These are phyloP conservation scores for Conger conger DNA, from an alignment of 2,113 vertebrate genomes.

Conservation along the genomic window DNA sequence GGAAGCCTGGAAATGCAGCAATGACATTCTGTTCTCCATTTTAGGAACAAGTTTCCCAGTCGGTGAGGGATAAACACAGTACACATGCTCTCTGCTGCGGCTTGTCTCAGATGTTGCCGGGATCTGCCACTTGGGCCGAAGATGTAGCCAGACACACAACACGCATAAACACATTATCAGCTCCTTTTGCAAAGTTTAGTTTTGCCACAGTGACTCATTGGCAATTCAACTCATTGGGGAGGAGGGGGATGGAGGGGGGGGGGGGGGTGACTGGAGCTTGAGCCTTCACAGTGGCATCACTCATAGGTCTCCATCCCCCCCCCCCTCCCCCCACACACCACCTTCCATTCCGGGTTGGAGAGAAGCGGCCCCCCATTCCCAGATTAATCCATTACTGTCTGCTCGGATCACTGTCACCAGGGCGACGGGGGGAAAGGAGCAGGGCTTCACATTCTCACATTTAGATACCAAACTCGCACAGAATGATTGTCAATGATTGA, in stretches of 20 bases:
- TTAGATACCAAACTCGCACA: slow-evolving; percentile 16
- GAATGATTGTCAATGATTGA: slow-evolving; percentile 29
- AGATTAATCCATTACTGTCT: slow-evolving; percentile 33
- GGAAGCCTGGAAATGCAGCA: neutral
- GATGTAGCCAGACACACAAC: neutral
- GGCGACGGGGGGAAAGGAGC: slow-evolving; percentile 1
- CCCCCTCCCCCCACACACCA: neutral
- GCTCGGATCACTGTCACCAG: slow-evolving; percentile 20
- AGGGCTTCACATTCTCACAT: slow-evolving; percentile 23
- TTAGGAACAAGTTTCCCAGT: neutral
- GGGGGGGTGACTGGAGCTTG: neutral
- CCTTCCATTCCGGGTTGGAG: neutral
- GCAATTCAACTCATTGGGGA: neutral
- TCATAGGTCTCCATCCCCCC: neutral
- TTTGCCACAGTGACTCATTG: neutral
- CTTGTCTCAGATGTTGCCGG: slow-evolving; percentile 23
- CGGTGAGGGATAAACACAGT: neutral
- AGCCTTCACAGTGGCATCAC: neutral
- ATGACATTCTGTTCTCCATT: neutral
- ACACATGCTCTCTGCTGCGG: neutral
- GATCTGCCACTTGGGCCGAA: neutral
- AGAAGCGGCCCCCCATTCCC: neutral
- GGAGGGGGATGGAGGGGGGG: neutral
- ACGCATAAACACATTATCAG: neutral
- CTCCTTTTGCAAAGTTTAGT: neutral